Conservation (phyloP, 2,113 vertebrate genomes). For the Mionectes macconnelli region DNA sequence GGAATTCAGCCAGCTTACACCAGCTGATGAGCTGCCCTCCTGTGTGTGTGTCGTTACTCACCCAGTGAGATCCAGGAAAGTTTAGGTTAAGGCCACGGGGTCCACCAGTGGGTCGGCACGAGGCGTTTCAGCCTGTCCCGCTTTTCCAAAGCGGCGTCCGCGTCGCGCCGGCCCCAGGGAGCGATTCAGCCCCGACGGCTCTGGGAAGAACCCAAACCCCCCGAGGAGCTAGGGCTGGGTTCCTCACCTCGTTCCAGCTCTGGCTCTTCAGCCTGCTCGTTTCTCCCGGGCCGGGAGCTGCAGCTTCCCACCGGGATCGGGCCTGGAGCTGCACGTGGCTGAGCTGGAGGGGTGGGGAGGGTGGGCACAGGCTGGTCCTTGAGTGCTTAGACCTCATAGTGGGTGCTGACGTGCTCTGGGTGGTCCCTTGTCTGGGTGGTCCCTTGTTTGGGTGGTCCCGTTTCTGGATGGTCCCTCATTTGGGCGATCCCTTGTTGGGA, state of each 20-base stretch:
- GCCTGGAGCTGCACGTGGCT: background rate
- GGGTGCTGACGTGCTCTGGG: background rate
- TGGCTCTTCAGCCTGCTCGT: background rate
- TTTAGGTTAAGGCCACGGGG: constrained; percentile 35
- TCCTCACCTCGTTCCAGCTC: background rate
- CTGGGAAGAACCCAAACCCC: background rate
- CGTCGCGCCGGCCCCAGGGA: background rate
- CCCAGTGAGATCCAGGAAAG: background rate
- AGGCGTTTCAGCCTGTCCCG: background rate
- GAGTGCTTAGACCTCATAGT: background rate
- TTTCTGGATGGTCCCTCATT: background rate
- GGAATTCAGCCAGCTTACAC: constrained; percentile 1
- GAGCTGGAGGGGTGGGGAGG: background rate
- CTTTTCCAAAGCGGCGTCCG: background rate
- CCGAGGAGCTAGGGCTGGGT: background rate
- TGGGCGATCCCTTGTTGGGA: background rate
- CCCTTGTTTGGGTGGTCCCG: background rate
- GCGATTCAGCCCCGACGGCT: background rate
- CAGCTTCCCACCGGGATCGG: background rate
- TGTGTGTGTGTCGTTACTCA: constrained; percentile 40
- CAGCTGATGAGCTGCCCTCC: constrained; percentile 44
- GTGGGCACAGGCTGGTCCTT: background rate
- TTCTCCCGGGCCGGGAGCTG: background rate
- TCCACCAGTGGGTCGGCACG: background rate
- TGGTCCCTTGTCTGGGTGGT: background rate